Evolutionary conservation across 2,113 vertebrate genomes (phyloP), one percentile per base, ranked within the genome.

Genomic region (Oceanites oceanicus): DNA sequence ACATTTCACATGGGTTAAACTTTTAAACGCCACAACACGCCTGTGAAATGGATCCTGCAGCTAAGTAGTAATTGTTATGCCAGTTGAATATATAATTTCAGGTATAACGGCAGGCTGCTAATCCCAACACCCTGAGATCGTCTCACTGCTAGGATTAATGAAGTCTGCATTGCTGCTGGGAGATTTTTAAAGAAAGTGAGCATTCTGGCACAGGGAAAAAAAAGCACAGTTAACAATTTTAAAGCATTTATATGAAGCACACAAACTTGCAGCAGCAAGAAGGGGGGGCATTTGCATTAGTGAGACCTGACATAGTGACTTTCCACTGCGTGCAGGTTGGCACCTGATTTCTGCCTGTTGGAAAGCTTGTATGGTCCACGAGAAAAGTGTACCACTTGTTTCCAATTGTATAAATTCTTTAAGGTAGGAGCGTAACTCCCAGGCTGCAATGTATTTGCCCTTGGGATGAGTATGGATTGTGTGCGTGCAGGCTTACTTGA

Each of bases 401-500:
- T 38, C n/a, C 29, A 32, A 40, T 3, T n/a, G 15, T 40, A 6
- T 20, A 8, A 21, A 17, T 26, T 25, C 27, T 32, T 26, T 34
- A 17, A 13, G 2, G 13, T 4, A 9, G 42, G 27, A 22, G 17
- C 9, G 30, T 4, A 13, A 36, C 30, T 73, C 42, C 36, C 30
- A 30, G 40, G n/a, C 50, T 52, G 32, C 26, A 17, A 18, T 10
- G 62, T 42, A 6, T 50, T 59, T 52, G 36, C 13, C 13, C 9
- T 12, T 8, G 56, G 72, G 80, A 49, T 11, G 21, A 58, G 50
- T 3, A 18, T 8, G 26, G 26, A 15, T 5, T 10, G 15, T 4
- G 53, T 36, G 36, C 6, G 3, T 22, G 17, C 20, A 9, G 0
- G 2, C 34, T 44, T 8, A 26, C 25, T 23, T 14, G 29, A 30